Base-by-base conservation (phyloP, 2,797 vertebrate species). In the Gallinago solitaria region DNA sequence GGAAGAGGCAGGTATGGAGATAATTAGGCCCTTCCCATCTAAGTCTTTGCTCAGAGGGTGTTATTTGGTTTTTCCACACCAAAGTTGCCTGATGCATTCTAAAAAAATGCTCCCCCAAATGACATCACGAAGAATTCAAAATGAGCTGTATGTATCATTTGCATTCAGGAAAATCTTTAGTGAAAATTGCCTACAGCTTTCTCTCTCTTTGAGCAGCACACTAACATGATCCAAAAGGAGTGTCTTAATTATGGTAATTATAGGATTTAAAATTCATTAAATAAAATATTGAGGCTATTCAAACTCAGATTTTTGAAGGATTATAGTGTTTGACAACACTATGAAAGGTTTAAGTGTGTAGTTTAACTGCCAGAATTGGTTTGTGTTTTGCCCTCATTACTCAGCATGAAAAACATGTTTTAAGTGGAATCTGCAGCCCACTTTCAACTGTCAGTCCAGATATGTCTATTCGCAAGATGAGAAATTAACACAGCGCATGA, bases 261-360 rank as follows among this genome's bases (percentile, higher is more conserved):
- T 54, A 65, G 95, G 95, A 94, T 97, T 96, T 97, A 95, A 90
- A 90, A 93, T 87, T 91, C 94, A 96, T 95, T 97, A 71, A 64
- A 83, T 50, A 95, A 96, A 95, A 94, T 93, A 93, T 95, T 75
- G 78, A 88, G 91, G 83, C 87, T 88, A 84, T 57, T 91, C 81
- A 94, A 93, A 96, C 83, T 96, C 93, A 96, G 93, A 92, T 89
- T 95, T 91, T 83, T 54, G 84, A 80, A 95, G 76, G 74, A 90
- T 95, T 96, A 97, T 97, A 88, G 79, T 96, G 95, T 98, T 97
- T 97, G 97, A 97, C 97, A 98, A 97, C 96, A 94, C 95, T 97
- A 96, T 96, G 96, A 97, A 98, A 97, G 96, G 94, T 97, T 97
- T 97, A 97, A 97, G 94, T 96, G 95, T 1, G 28, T 95, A 97